Evolutionary conservation across 64 coral and sea anemone genomes (phyloP), one percentile per base, ranked within the genome.

Genomic region (Montipora capricornis): DNA sequence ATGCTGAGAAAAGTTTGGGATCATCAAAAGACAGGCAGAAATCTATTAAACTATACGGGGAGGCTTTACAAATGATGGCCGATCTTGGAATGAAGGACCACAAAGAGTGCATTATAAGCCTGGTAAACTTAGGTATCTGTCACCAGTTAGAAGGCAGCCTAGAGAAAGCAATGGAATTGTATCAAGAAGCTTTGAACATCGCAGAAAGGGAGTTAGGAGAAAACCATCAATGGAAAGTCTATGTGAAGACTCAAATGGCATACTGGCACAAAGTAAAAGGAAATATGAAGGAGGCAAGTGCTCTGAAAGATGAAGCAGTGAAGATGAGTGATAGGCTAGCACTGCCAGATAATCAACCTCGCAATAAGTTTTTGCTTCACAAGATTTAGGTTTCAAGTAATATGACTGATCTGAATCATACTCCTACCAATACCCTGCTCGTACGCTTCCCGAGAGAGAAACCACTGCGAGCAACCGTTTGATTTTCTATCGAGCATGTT

Each of bases 141-240:
- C 52, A 68, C 12, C 75, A 78, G 57, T n/a, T 67, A 7, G 45
- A 78, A 66, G 53, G 20, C 37, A 61, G 61, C 11, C 61, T 66
- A 45, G 55, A 79, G 59, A 24, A 78, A 15, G 77, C 74, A 20
- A 67, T 74, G 51, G 47, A 66, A 48, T 10, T 50, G 15, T 89
- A 74, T 45, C 47, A 20, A 78, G 60, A 15, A 49, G 74, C 87
- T 16, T 24, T 29, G 20, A 89, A 6, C 22, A 89, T 89, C 62
- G 87, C 87, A 49, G 87, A 89, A 78, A 60, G 17, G 26, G 61
- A 79, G 44, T 16, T 89, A 20, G n/a, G 20, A 66, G 52, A 89
- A 46, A 6, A 89, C 61, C 87, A 89, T 17, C 62, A 48, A 55
- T 66, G 60, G 14, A 89, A 89, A 44, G 45, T 76, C 59, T 89